These are phyloP conservation scores for Pelusios castaneus DNA, from an alignment of 2,113 vertebrate species.

Conservation along the genomic window DNA sequence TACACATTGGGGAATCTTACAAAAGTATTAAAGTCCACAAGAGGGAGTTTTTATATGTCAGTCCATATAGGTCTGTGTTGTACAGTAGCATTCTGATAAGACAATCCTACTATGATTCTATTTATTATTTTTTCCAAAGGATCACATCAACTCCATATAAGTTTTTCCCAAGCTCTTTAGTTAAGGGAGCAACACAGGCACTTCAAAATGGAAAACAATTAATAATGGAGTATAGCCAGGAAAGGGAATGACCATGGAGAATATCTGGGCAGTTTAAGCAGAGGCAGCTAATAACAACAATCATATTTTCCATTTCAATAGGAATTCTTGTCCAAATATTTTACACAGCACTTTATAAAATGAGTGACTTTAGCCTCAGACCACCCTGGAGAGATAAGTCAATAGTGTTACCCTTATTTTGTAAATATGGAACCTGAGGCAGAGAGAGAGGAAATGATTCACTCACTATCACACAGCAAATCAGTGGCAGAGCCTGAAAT, in stretches of 20 bases:
- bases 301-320: conserved; percentile 41
- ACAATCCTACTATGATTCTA: neutral
- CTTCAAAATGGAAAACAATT: conserved; percentile 49
- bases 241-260: conserved; percentile 17
- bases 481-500: neutral
- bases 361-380: conserved; percentile 30
- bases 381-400: conserved; percentile 26
- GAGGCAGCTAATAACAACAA: conserved; percentile 36
- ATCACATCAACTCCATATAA: neutral
- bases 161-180: conserved; percentile 15
- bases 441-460: conserved; percentile 38
- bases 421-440: conserved; percentile 21
- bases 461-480: neutral
- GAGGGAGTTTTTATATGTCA: neutral
- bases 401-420: conserved; percentile 47
- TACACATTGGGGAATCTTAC: neutral
- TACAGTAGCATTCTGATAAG: neutral
- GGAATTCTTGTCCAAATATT: conserved; percentile 20
- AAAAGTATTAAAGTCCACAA: neutral
- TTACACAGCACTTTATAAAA: neutral
- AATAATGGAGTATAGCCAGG: neutral
- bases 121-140: conserved; percentile 9
- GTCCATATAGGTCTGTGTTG: neutral
- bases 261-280: conserved; percentile 47
- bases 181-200: neutral